Base-by-base conservation (phyloP, 1,140 invertebrate genomes). In the Latrodectus geometricus region DNA sequence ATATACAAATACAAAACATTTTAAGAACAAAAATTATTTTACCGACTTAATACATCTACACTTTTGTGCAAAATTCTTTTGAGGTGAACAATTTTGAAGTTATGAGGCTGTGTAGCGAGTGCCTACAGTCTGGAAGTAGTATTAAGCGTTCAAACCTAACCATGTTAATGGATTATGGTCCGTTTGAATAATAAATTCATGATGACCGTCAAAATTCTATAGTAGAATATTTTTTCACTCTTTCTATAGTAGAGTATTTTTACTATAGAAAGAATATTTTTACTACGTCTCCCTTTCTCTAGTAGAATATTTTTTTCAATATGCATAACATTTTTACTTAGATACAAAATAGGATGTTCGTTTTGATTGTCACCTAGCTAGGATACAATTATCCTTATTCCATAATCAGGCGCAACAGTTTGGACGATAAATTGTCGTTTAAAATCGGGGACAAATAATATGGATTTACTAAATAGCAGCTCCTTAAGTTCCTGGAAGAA, bases 301-400 rank as follows among this genome's bases (percentile, higher is more conserved):
- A n/a, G n/a, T n/a, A n/a, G n/a, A n/a, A n/a, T n/a, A n/a, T n/a
- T n/a, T n/a, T n/a, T n/a, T n/a, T n/a, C n/a, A n/a, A n/a, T n/a
- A n/a, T n/a, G n/a, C n/a, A n/a, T n/a, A n/a, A n/a, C n/a, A n/a
- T 54, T 75, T 21, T 75, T 75, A 12, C 49, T 75, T 75, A 54
- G 5, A 7, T 54, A 75, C n/a, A 75, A 20, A n/a, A 75, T 20
- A 50, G n/a, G 48, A 1, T 75, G 73, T 21, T 72, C 20, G 23
- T 20, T 72, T 72, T 21, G 20, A 20, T 72, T 21, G 7, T 75
- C 50, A 54, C 9, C 52, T 0, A 75, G 12, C 52, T 75, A n/a
- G 9, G 50, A 75, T n/a, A 75, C 1, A 20, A 75, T 12, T 56
- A 54, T n/a, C 21, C 74, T 9, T 20, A 75, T 75, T 54, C 17